Base-by-base conservation (phyloP, 2,113 vertebrate species). In the Upupa epops region DNA sequence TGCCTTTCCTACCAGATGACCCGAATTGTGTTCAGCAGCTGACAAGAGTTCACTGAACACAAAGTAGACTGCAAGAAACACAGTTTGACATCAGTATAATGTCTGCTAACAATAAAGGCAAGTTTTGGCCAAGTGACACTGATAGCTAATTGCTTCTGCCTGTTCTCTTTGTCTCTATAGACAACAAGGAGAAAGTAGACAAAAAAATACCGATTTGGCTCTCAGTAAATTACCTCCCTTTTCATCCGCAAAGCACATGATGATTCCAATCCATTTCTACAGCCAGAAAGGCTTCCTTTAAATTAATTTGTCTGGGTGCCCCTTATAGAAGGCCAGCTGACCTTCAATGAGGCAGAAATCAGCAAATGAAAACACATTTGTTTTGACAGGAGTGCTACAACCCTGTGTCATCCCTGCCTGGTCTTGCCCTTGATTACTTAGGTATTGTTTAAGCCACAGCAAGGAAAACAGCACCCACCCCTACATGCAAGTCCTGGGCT, bases 1-100 rank as follows among this genome's bases (percentile, higher is more conserved):
- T 66, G 76, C 26, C 45, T 75, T 58, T 75, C 70, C 61, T 56
- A 78, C 26, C 80, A 86, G 80, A 86, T 86, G 65, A 94, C 55
- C 45, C 42, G 29, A 72, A 85, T 77, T 13, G 1, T 65, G 77
- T 75, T 40, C 66, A 90, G 77, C 83, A 93, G 83, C 83, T 93
- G 91, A 90, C 20, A 76, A 46, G 58, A 83, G 70, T 24, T 71
- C 45, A 29, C 20, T 21, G 34, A 42, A 75, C 34, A 64, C 63
- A 36, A 52, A 78, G 34, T 0, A 8, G 61, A 81, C 17, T 8
- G 5, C 29, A 86, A 83, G 29, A 90, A 83, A 60, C 6, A 32
- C 3, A 1, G 26, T 24, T 5, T 37, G 22, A 36, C 24, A 24
- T 21, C 26, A 56, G 24, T 6, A 29, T 1, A 1, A 77, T 49